Conservation (phyloP, 2,888 invertebrate species). For the Serrognathus titanus region DNA sequence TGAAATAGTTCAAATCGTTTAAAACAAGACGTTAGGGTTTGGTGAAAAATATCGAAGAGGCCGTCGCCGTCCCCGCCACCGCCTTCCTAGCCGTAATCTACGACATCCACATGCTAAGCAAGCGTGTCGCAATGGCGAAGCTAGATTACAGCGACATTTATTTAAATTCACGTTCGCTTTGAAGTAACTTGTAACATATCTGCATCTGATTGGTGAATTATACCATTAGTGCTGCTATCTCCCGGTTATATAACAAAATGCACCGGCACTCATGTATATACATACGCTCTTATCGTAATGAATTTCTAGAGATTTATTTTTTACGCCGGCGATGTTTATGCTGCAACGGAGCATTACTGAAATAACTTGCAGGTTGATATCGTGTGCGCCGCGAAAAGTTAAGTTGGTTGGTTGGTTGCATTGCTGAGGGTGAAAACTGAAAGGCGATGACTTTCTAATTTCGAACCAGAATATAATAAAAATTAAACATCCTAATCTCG, state of each 20-base stretch:
- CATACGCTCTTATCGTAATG: constrained; percentile 19
- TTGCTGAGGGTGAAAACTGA: too few relatives aligned
- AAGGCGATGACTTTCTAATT: too few relatives aligned
- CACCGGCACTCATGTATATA: constrained; percentile 15
- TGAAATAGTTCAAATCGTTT: too few relatives aligned
- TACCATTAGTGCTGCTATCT: constrained; percentile 30
- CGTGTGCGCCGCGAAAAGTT: neutral
- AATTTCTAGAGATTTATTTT: constrained; percentile 23
- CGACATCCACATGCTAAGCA: constrained; percentile 15
- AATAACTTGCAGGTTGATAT: constrained; percentile 11
- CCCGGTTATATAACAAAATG: constrained; percentile 23
- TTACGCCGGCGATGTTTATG: constrained; percentile 14
- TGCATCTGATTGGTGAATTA: constrained; percentile 35
- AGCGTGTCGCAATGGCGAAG: constrained; percentile 27
- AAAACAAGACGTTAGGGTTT: too few relatives aligned
- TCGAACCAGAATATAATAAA: too few relatives aligned
- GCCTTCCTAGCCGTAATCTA: neutral
- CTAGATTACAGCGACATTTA: constrained; percentile 31
- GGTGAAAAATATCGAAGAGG: too few relatives aligned
- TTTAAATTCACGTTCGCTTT: constrained; percentile 32
- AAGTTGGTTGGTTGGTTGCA: too few relatives aligned
- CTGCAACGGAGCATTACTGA: constrained; percentile 14
- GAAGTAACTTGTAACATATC: constrained; percentile 33
- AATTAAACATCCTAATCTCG: too few relatives aligned
- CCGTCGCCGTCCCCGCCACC: neutral